Conservation (phyloP, 2,888 invertebrate species). For the Drosophila nr. medialis region DNA sequence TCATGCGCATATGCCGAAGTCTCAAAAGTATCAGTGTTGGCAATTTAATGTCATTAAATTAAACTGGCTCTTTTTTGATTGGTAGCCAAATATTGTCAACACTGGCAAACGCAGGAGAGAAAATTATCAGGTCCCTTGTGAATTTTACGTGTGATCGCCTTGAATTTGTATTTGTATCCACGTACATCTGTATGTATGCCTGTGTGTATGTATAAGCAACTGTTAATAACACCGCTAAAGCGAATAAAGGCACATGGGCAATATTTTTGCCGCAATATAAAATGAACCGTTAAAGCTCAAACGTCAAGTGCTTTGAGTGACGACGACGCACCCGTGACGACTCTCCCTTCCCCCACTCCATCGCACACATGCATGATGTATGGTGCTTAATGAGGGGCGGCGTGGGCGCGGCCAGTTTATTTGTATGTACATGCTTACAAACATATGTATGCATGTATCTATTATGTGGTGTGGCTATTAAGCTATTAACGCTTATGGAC, state of each 20-base stretch:
- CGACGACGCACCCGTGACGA: slow-evolving; percentile 58
- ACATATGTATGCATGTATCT: slow-evolving; percentile 1
- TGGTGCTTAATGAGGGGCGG: slow-evolving; percentile 26
- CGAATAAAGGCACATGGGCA: slow-evolving; percentile 40
- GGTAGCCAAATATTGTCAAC: neutral
- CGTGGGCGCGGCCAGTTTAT: slow-evolving; percentile 11
- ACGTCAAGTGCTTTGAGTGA: slow-evolving; percentile 52
- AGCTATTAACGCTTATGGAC: slow-evolving; percentile 25
- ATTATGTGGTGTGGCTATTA: slow-evolving; percentile 23
- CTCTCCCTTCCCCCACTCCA: slow-evolving; percentile 13
- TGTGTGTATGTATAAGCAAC: slow-evolving; percentile 20
- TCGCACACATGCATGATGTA: slow-evolving; percentile 18
- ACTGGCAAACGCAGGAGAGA: slow-evolving; percentile 17
- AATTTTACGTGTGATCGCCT: slow-evolving; percentile 17
- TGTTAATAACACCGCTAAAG: slow-evolving; percentile 48
- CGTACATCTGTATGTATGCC: neutral
- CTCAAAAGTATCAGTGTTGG: neutral
- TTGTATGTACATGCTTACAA: slow-evolving; percentile 2
- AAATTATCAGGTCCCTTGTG: slow-evolving; percentile 48
- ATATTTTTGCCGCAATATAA: slow-evolving; percentile 51
- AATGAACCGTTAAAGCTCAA: slow-evolving; percentile 69
- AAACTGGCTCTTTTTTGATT: neutral
- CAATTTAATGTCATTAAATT: neutral
- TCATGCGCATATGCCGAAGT: neutral
- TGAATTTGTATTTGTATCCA: slow-evolving; percentile 9